A percentile compares a stretch with the other conserved stretches of the same genome.
Conservation (phyloP, 2,113 vertebrate genomes). For the Anolis carolinensis region DNA sequence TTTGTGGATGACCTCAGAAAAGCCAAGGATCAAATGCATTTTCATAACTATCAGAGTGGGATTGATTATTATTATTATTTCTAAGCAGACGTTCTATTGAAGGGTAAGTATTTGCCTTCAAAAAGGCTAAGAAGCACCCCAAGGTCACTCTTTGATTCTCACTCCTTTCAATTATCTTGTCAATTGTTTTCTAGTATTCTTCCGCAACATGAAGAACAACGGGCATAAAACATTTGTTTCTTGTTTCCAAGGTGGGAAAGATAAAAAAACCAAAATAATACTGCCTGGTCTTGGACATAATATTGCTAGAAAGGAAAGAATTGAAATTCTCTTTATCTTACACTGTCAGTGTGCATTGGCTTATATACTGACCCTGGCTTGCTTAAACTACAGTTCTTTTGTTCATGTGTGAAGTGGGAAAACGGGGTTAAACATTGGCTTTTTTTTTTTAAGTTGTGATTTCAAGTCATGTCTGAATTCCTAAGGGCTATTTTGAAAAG, state of each 20-base stretch:
- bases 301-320: not conserved
- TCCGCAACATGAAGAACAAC: slow-evolving; percentile 33
- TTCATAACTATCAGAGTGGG: slow-evolving; percentile 42
- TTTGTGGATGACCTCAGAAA: slow-evolving; percentile 54
- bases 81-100: slow-evolving; percentile 32
- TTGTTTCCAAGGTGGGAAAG: slow-evolving; percentile 42
- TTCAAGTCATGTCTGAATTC: no score
- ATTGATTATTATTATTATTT: slow-evolving; percentile 51
- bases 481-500: no score
- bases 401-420: not conserved
- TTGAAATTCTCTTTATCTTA: not conserved
- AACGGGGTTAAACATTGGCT: not conserved
- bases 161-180: not conserved
- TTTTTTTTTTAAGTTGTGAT: no score
- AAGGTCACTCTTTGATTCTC: not conserved
- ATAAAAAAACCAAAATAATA: slow-evolving; percentile 43
- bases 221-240: slow-evolving; percentile 46
- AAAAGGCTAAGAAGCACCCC: slow-evolving; percentile 34
- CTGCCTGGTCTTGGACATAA: slow-evolving; percentile 50
- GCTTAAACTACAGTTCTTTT: not conserved
- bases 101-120: slow-evolving; percentile 15
- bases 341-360: not conserved
- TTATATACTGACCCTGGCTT: not conserved
- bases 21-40: slow-evolving; percentile 52
- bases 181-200: slow-evolving; percentile 28